Evolutionary conservation across 2,797 vertebrate species (phyloP).

Genomic region (Sebastes diaconus): DNA sequence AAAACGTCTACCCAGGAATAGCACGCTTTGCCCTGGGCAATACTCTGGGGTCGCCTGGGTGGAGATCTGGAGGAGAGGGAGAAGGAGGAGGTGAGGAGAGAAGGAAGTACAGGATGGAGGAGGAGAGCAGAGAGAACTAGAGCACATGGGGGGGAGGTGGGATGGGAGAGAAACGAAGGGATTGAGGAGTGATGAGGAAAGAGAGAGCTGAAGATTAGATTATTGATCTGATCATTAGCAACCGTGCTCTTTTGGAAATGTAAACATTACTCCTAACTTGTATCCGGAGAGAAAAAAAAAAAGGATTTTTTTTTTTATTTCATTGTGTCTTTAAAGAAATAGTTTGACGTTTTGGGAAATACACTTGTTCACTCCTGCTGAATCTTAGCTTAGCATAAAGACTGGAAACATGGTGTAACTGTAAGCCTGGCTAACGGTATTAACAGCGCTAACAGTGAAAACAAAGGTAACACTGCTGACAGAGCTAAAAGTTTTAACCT

Average conservation of each 20-base stretch:
- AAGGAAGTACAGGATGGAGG: background rate
- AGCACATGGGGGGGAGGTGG: background rate
- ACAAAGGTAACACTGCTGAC: too few relatives aligned
- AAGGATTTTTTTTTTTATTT: background rate
- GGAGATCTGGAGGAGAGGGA: background rate
- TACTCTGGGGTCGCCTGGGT: slow-evolving; percentile 12
- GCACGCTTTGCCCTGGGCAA: slow-evolving; percentile 10
- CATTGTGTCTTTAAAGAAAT: background rate
- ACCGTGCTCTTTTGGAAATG: background rate
- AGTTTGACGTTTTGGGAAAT: background rate
- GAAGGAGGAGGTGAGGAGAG: background rate
- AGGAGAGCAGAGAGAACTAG: background rate
- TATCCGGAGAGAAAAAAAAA: background rate
- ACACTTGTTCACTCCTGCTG: background rate
- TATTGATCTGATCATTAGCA: background rate
- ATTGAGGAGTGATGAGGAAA: background rate
- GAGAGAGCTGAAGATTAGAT: background rate
- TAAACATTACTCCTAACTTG: background rate
- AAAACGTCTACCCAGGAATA: slow-evolving; percentile 58
- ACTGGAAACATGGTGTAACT: background rate
- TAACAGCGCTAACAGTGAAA: too few relatives aligned
- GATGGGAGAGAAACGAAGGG: background rate
- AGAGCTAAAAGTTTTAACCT: too few relatives aligned
- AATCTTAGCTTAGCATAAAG: background rate
- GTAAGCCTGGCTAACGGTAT: background rate